phyloP scores from a whole-genome alignment of 2,888 invertebrate species.

The Subacronicta megacephala region DNA sequence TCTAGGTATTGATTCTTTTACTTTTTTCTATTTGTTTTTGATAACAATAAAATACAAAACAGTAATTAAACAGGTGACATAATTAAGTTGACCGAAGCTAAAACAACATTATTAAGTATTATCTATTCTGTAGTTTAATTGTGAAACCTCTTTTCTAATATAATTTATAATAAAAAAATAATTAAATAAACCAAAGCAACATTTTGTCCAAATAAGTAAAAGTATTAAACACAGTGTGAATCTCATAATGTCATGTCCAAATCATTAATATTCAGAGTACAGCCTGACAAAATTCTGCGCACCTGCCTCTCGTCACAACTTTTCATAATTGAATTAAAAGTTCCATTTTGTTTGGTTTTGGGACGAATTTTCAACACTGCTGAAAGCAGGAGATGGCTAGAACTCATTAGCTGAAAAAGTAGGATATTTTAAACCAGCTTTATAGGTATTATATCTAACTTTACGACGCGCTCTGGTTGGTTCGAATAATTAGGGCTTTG shows the following conservation, averaged over 20 bases:
- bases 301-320: constrained; percentile 37
- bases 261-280: constrained; percentile 27
- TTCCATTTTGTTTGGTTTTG: constrained; percentile 30
- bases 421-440: constrained; percentile 25
- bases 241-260: constrained; percentile 10
- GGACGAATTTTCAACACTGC: constrained; percentile 21
- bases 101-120: no score
- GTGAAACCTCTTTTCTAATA: no score
- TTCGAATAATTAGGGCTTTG: constrained; percentile 5
- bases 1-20: no score
- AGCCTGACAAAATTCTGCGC: constrained; percentile 21
- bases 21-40: no score
- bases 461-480: constrained; percentile 2
- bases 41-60: no score
- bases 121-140: no score
- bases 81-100: no score
- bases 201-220: constrained; percentile 4
- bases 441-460: constrained; percentile 14
- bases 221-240: neutral
- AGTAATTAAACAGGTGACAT: no score
- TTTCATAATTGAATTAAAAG: constrained; percentile 52
- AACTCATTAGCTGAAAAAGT: constrained; percentile 26
- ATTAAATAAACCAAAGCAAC: neutral
- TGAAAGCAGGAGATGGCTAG: constrained; percentile 7
- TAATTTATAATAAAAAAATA: no score